These are phyloP conservation scores for Malachius bipustulatus DNA, from an alignment of 2,888 invertebrate species.

Conservation along the genomic window DNA sequence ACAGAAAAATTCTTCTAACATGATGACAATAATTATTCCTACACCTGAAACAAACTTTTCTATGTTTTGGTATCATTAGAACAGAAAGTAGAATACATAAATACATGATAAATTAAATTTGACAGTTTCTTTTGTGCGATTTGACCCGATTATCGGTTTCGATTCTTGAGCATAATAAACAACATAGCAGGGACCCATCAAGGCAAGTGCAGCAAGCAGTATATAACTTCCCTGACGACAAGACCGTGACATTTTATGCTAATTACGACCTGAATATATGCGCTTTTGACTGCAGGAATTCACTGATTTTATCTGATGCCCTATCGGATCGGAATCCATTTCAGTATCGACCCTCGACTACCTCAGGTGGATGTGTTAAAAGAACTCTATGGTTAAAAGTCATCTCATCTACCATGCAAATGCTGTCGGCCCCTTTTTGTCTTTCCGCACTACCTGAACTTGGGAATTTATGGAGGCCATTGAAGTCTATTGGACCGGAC, in stretches of 20 bases:
- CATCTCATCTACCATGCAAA: conserved; percentile 22
- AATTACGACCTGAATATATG: conserved; percentile 12
- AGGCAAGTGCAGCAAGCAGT: too few relatives aligned
- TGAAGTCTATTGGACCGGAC: too few relatives aligned
- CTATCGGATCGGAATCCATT: conserved; percentile 15
- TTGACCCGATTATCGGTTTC: too few relatives aligned
- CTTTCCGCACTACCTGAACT: conserved; percentile 21
- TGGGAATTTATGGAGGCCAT: conserved; percentile 22
- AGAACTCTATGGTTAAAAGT: conserved; percentile 19
- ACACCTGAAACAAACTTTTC: too few relatives aligned
- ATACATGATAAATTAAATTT: too few relatives aligned
- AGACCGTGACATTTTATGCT: conserved; percentile 10
- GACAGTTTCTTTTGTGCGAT: too few relatives aligned
- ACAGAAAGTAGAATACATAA: too few relatives aligned
- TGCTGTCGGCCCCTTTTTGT: conserved; percentile 22
- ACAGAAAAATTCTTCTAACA: too few relatives aligned
- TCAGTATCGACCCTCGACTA: conserved; percentile 14
- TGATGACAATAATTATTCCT: too few relatives aligned
- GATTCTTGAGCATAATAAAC: too few relatives aligned
- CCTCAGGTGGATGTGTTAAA: conserved; percentile 21
- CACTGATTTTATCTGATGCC: conserved; percentile 13
- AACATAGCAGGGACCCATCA: too few relatives aligned
- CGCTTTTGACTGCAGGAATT: conserved; percentile 12
- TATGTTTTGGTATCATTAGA: too few relatives aligned
- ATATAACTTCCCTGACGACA: conserved; percentile 11